Percentiles rank a stretch among this genome's conserved stretches.
Conservation (phyloP, 2,113 vertebrate species). For the Lasiurus cinereus region DNA sequence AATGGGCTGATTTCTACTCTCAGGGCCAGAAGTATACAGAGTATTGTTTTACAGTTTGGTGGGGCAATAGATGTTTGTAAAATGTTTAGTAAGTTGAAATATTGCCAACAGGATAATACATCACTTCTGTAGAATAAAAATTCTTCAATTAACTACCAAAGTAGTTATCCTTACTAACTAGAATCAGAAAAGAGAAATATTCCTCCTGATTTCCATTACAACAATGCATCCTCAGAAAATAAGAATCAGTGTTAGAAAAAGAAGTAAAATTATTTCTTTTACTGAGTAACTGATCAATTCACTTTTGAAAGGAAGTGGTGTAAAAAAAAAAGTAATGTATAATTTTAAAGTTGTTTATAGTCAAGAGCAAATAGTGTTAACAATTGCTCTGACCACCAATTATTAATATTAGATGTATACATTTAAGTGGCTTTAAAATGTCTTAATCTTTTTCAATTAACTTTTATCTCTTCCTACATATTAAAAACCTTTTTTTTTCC, state of each 20-base stretch:
- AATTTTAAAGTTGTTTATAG: slow-evolving; percentile 51
- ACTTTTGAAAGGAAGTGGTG: slow-evolving; percentile 16
- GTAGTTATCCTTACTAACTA: not conserved
- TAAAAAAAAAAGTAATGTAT: not conserved
- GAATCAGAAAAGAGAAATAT: not conserved
- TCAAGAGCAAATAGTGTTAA: not conserved
- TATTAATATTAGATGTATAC: not conserved
- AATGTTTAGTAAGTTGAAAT: slow-evolving; percentile 28
- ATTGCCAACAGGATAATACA: not conserved
- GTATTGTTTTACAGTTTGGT: not conserved
- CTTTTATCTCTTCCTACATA: not conserved
- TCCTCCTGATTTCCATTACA: not conserved
- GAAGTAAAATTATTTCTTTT: not conserved
- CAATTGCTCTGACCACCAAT: not conserved
- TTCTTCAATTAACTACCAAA: not conserved
- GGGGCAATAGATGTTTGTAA: not conserved
- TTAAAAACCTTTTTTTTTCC: not conserved
- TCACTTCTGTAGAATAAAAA: not conserved
- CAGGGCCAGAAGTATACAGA: not conserved
- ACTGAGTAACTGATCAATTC: not conserved
- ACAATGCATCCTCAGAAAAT: not conserved
- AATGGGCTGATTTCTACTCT: not conserved
- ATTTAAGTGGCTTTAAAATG: slow-evolving; percentile 23
- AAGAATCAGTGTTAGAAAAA: slow-evolving; percentile 15
- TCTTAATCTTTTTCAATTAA: slow-evolving; percentile 28